Evolutionary conservation across 2,888 invertebrate species (phyloP), one percentile per base, ranked within the genome.

Genomic region (Dasypogon diadema): DNA sequence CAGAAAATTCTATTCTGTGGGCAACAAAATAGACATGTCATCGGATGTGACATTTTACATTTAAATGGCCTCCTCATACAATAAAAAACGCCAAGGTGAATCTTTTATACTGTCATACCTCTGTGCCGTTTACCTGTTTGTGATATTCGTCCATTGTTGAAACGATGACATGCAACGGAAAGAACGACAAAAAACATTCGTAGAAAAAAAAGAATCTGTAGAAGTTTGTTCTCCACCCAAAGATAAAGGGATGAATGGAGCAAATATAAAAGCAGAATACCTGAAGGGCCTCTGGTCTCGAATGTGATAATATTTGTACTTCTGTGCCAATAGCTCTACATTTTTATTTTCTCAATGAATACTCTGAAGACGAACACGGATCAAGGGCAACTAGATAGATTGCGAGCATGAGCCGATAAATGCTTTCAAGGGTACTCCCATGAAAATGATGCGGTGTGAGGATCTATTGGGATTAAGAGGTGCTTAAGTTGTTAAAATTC

Each of bases 51-150:
- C 75, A 75, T 24, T 75, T 75, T 75, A 75, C 63, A 75, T 75
- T 75, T 75, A 75, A 75, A 75, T 75, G 75, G 75, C 75, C 75
- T 75, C 75, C 63, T 75, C 65, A 51, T 21, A 75, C 63, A 75
- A 75, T 75, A 65, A 75, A 70, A 70, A 54, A 75, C 63, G 75
- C 37, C 63, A 75, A 75, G 75, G 75, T 75, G 75, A 75, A 34
- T 51, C 63, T 75, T 51, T 30, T 65, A 46, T 65, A 65, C 46
- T 65, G 46, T 46, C 65, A 65, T 65, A 65, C 46, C 65, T 65
- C 48, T 65, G 46, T 46, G 46, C 46, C 65, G 34, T 65, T 65
- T 65, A 65, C 65, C 65, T 65, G 65, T 65, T 65, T 65, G n/a
- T n/a, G 65, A 65, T 65, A 65, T 65, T 65, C 65, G 21, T 46